Percentiles rank a stretch among this genome's conserved stretches.
Conservation (phyloP, 2,113 vertebrate species). For the Cryptomyrus ogoouensis region DNA sequence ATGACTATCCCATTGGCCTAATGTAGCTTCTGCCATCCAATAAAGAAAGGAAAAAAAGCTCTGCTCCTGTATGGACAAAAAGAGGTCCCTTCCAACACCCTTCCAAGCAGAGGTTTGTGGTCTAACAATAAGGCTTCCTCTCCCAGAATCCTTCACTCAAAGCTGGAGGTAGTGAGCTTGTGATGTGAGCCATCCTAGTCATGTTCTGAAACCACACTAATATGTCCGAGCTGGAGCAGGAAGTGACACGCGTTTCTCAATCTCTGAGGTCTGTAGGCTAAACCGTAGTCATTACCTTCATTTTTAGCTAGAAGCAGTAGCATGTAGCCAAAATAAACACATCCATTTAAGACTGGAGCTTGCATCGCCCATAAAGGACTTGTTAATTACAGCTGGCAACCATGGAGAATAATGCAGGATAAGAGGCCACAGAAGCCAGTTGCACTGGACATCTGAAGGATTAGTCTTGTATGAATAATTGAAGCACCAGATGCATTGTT, state of each 20-base stretch:
- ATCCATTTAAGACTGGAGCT: neutral
- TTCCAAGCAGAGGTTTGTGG: neutral
- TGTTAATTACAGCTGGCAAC: neutral
- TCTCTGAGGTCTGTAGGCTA: neutral
- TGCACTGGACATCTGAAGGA: neutral
- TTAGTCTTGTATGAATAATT: constrained; percentile 6
- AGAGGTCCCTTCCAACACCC: neutral
- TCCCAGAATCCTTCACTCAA: neutral
- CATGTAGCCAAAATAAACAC: neutral
- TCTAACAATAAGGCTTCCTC: neutral
- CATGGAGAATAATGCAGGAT: neutral
- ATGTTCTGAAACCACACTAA: neutral
- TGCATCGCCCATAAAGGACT: neutral
- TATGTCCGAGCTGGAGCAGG: neutral
- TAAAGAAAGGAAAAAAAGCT: neutral
- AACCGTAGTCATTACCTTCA: neutral
- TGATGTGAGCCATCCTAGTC: neutral
- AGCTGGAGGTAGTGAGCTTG: neutral
- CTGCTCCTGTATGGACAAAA: neutral
- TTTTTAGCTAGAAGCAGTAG: neutral
- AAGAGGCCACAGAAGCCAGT: neutral
- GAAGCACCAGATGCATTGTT: neutral
- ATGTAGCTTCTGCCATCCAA: neutral
- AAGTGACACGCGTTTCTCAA: neutral
- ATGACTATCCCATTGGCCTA: neutral